Evolutionary conservation across 2,797 vertebrate genomes (phyloP).

Genomic region (Diplodus puntazzo): DNA sequence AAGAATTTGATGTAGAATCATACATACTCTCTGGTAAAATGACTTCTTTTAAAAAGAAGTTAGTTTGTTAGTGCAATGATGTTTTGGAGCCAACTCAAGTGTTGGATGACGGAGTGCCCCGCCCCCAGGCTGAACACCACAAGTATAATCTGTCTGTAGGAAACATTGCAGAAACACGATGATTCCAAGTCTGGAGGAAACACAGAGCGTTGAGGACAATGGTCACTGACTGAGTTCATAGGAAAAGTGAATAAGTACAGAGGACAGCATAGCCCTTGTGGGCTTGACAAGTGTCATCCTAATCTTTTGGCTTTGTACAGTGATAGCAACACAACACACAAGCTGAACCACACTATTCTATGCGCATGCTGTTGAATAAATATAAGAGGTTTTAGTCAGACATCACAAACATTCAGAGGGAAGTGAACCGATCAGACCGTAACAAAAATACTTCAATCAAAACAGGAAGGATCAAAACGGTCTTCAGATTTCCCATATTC

Average conservation of each 20-base stretch:
- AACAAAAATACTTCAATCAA: constrained; percentile 21
- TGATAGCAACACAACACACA: constrained; percentile 17
- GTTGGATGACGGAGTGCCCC: constrained; percentile 12
- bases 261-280: background rate
- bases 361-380: background rate
- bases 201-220: background rate
- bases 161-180: constrained; percentile 13
- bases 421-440: constrained; percentile 19
- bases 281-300: constrained; percentile 25
- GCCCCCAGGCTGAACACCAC: constrained; percentile 14
- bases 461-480: constrained; percentile 1
- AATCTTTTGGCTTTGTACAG: background rate
- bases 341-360: background rate
- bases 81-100: constrained; percentile 26
- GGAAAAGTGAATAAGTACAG: background rate
- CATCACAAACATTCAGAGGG: constrained; percentile 9
- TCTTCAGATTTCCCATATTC: background rate
- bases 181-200: constrained; percentile 21
- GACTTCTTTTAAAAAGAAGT: background rate
- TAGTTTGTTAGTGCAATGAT: constrained; percentile 6
- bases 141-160: constrained; percentile 25
- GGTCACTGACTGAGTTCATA: constrained; percentile 17
- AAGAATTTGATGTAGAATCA: background rate
- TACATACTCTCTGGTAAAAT: background rate
- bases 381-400: background rate